Evolutionary conservation across 2,888 invertebrate species (phyloP).

Genomic region (Patella pellucida): DNA sequence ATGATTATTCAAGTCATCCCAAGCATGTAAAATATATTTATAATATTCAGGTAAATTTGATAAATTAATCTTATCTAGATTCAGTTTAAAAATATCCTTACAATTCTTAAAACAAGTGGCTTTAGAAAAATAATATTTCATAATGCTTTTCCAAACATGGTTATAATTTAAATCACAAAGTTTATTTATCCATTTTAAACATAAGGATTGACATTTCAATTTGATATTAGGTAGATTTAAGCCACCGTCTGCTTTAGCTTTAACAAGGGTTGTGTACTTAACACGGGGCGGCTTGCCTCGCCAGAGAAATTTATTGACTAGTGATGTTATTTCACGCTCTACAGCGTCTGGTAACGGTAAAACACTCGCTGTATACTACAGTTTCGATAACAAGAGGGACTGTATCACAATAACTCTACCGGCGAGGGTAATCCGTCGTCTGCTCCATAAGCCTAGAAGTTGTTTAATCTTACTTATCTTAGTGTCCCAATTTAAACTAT

Average conservation of each 20-base stretch:
- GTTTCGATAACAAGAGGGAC: no score
- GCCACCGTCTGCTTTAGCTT: background rate
- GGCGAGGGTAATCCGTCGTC: background rate
- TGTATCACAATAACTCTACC: background rate
- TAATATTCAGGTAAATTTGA: background rate
- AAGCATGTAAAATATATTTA: background rate
- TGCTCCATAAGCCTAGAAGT: background rate
- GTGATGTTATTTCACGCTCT: no score
- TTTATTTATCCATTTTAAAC: background rate
- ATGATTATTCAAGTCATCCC: background rate
- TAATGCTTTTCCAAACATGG: background rate
- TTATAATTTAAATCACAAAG: background rate
- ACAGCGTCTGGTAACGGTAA: no score
- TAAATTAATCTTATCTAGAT: background rate
- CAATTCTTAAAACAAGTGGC: background rate
- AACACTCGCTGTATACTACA: no score
- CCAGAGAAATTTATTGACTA: background rate
- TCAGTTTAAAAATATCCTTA: background rate
- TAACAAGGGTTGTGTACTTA: background rate
- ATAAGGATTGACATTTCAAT: background rate
- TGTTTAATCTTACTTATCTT: background rate
- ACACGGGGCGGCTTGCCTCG: background rate
- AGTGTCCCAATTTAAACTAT: background rate
- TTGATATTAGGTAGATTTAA: background rate
- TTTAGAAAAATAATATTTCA: background rate